phyloP scores from a whole-genome alignment of 2,797 vertebrate genomes.

The Psittacula echo region DNA sequence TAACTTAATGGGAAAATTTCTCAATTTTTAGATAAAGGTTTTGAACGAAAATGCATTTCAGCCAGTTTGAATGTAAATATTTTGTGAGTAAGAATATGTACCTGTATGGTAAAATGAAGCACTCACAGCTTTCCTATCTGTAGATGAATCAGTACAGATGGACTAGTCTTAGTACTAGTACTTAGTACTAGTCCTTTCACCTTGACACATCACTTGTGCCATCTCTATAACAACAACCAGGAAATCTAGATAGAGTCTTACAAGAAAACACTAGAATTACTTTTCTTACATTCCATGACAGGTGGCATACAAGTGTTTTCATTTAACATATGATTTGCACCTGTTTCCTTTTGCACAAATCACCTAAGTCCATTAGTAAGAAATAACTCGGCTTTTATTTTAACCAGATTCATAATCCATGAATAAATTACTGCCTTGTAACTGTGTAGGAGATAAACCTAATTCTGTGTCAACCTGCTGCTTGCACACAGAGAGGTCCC shows the following conservation, averaged over 20 bases:
- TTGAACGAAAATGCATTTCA: background rate
- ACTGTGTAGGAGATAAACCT: background rate
- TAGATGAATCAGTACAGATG: background rate
- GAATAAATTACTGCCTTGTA: background rate
- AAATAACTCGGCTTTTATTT: background rate
- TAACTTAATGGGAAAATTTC: background rate
- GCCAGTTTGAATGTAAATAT: background rate
- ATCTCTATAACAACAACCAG: conserved; percentile 50
- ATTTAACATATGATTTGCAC: conserved; percentile 10
- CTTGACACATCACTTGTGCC: conserved; percentile 16
- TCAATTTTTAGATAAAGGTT: background rate
- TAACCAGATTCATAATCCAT: background rate
- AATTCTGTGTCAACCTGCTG: background rate
- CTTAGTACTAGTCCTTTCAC: conserved; percentile 26
- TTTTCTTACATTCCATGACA: background rate
- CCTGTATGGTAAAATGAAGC: background rate
- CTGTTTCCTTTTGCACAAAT: conserved; percentile 4
- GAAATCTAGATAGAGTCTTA: conserved; percentile 45
- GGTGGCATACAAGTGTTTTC: background rate
- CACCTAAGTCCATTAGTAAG: background rate
- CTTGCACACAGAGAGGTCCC: background rate
- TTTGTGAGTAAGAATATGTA: background rate
- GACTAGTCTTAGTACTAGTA: conserved; percentile 40
- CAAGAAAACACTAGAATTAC: background rate
- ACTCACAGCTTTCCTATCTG: conserved; percentile 19